Evolutionary conservation across 2,888 invertebrate species (phyloP), one percentile per base, ranked within the genome.

Genomic region (Drosophila neotestacea): DNA sequence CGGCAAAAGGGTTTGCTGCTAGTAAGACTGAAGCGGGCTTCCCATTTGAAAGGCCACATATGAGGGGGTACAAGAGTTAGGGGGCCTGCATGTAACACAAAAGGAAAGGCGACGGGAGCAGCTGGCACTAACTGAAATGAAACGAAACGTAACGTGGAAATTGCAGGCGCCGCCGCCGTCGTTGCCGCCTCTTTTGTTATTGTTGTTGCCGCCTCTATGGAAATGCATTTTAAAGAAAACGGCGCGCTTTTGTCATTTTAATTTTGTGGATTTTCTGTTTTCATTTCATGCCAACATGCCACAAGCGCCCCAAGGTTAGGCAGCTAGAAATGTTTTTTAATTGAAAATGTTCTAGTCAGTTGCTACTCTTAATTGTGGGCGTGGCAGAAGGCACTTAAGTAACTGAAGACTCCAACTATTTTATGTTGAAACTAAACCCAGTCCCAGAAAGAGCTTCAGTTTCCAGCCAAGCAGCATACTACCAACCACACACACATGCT

Each of bases 141-240:
- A 89, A 85, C 89, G 88, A 88, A 88, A 83, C 74, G 90, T 79
- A 85, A 89, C 88, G 89, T 79, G 80, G 77, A 85, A 82, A 88
- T 85, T 79, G 80, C 85, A 79, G 73, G 67, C 72, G 87, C 64
- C 79, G 59, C 62, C 48, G 58, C 59, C 47, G 46, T 42, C 30
- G 54, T 58, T 54, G 64, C 32, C 13, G 42, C 32, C 10, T 39
- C 16, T 30, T 41, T 36, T 22, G 34, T 27, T n/a, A 27, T 7
- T 38, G 16, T 7, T 30, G 28, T 27, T 44, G 16, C 52, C 47
- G 62, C 60, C 72, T 77, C 80, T 75, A 79, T 79, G 81, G 65
- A 89, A 85, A 88, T 85, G 85, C 84, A 88, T 85, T 88, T 89
- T 86, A 85, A 85, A 89, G 87, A 78, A 79, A 86, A 75, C 66